Conservation (phyloP, 2,888 invertebrate species). For the Isotomurus palustris region DNA sequence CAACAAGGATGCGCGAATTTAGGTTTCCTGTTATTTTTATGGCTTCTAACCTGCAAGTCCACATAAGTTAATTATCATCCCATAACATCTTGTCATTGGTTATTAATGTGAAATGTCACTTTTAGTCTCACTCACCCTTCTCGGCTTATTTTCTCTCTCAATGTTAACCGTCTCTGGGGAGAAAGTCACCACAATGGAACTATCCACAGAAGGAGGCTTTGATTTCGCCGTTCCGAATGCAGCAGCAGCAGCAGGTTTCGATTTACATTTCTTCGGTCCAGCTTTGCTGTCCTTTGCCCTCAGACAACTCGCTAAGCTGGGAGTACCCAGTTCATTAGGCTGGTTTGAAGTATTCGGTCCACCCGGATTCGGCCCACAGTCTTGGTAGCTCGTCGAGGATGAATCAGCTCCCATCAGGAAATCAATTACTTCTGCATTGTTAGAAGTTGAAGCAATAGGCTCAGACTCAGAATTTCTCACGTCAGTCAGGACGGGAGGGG, state of each 20-base stretch:
- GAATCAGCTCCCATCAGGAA: no score
- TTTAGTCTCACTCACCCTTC: constrained; percentile 10
- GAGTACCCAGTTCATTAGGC: no score
- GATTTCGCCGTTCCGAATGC: not conserved
- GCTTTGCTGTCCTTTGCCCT: not conserved
- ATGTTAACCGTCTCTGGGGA: constrained; percentile 31
- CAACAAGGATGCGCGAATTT: constrained; percentile 30
- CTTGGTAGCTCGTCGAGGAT: no score
- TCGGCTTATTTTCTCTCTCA: constrained; percentile 39
- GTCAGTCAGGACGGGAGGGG: not conserved
- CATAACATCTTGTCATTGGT: not conserved
- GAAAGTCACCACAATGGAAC: constrained; percentile 22
- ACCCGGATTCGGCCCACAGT: no score
- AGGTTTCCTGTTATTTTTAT: constrained; percentile 16
- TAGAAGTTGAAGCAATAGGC: no score
- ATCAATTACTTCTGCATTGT: no score
- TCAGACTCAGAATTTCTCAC: no score
- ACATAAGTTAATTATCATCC: not conserved
- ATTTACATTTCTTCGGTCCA: not conserved
- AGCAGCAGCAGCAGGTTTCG: no score
- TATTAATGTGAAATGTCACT: no score
- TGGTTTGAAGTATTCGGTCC: no score
- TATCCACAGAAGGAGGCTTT: not conserved
- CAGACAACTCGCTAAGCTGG: no score
- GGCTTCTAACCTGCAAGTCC: not conserved